Evolutionary conservation across 2,113 vertebrate species (phyloP).

Genomic region (Clinocottus analis): DNA sequence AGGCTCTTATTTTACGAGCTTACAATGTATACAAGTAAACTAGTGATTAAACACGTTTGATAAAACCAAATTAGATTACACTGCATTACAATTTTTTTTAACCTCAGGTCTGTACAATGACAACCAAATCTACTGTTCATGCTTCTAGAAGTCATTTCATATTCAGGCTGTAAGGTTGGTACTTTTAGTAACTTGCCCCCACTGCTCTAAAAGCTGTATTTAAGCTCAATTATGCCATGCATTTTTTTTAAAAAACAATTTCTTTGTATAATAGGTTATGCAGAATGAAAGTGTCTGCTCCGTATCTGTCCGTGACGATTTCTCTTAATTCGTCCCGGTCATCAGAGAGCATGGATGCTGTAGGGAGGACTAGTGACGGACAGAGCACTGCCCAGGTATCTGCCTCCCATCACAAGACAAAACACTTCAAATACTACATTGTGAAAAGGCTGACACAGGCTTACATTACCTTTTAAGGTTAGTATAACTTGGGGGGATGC

Average conservation of each 20-base stretch:
- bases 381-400: constrained; percentile 90
- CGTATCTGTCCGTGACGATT: constrained; percentile 99
- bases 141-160: too few species aligned
- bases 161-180: too few species aligned
- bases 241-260: too few species aligned
- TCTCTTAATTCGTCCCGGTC: constrained; percentile 96
- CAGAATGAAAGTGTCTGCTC: constrained; percentile 85
- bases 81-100: not conserved
- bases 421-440: not conserved
- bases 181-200: too few species aligned
- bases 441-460: not conserved
- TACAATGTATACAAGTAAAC: not conserved
- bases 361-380: constrained; percentile 91
- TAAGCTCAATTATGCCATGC: too few species aligned
- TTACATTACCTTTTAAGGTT: constrained; percentile 49
- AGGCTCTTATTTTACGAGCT: not conserved
- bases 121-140: too few species aligned
- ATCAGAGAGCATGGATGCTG: constrained; percentile 93
- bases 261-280: too few species aligned
- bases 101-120: not conserved
- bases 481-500: accelerated
- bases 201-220: too few species aligned
- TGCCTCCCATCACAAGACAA: constrained; percentile 83
- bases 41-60: not conserved
- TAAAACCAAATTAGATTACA: not conserved